Conservation (phyloP, 2,888 invertebrate genomes). For the Drosophila anomelani region DNA sequence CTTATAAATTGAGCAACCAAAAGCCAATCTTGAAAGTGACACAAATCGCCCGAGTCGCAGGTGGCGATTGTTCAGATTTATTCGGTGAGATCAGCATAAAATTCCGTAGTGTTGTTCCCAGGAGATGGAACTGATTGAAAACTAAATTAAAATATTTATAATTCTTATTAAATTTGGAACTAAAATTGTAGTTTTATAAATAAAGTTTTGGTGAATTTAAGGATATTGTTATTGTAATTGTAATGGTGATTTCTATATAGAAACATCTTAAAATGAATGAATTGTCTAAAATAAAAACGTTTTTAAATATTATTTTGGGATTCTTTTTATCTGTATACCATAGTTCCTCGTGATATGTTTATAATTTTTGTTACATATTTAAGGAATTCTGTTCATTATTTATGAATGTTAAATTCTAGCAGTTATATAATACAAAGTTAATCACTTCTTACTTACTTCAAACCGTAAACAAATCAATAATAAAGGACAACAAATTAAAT, state of each 20-base stretch:
- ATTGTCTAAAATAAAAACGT: neutral
- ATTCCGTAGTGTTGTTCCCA: neutral
- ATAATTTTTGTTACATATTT: too few species aligned
- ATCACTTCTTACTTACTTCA: too few species aligned
- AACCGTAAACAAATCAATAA: neutral
- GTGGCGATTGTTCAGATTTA: conserved; percentile 25
- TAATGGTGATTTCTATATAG: too few species aligned
- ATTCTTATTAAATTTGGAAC: neutral
- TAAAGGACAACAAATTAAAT: neutral
- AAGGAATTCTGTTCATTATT: neutral
- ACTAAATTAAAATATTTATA: neutral
- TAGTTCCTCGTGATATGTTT: too few species aligned
- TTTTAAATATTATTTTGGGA: neutral
- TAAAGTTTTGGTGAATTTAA: neutral
- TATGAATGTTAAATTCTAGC: neutral
- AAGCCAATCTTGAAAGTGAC: conserved; percentile 37
- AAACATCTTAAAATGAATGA: too few species aligned
- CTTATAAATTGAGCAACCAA: conserved; percentile 41
- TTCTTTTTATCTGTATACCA: neutral
- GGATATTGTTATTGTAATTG: too few species aligned
- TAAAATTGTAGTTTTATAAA: neutral
- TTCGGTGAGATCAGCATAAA: conserved; percentile 33
- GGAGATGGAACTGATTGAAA: neutral
- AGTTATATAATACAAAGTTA: neutral
- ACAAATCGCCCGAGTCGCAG: conserved; percentile 37